A percentile compares a stretch with the other conserved stretches of the same genome.
Conservation (phyloP, 1,140 invertebrate species). For the Polypedilum vanderplanki region DNA sequence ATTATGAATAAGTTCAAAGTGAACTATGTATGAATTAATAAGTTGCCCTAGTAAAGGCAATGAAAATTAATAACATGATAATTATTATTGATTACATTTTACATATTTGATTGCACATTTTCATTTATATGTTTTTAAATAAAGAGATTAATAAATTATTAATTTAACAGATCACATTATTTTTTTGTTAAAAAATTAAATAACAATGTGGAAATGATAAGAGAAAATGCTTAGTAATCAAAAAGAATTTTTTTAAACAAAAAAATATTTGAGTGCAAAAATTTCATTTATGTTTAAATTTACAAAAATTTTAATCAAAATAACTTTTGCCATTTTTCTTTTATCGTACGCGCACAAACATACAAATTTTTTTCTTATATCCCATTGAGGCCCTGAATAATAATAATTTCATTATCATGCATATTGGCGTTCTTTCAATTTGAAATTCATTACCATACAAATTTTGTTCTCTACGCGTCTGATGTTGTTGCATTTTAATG, state of each 20-base stretch:
- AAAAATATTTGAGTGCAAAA: background rate
- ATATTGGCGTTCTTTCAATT: background rate
- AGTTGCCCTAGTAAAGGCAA: background rate
- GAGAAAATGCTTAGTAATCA: background rate
- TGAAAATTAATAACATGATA: background rate
- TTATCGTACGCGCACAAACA: background rate
- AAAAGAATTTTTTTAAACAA: background rate
- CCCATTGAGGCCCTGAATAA: background rate
- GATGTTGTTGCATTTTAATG: background rate
- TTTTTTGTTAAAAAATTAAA: background rate
- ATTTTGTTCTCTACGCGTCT: background rate
- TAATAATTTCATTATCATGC: background rate
- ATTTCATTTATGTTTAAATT: background rate
- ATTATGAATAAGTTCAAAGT: no score
- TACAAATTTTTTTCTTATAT: background rate
- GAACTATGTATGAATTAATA: background rate
- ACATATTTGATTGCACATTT: slow-evolving; percentile 18
- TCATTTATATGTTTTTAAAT: background rate
- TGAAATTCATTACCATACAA: background rate
- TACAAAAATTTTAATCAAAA: background rate
- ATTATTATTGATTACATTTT: slow-evolving; percentile 5
- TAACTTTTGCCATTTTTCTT: no score
- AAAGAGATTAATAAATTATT: background rate
- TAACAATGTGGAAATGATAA: background rate
- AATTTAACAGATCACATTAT: background rate